Base-by-base conservation (phyloP, 2,888 invertebrate genomes). In the Dynastes maya region DNA sequence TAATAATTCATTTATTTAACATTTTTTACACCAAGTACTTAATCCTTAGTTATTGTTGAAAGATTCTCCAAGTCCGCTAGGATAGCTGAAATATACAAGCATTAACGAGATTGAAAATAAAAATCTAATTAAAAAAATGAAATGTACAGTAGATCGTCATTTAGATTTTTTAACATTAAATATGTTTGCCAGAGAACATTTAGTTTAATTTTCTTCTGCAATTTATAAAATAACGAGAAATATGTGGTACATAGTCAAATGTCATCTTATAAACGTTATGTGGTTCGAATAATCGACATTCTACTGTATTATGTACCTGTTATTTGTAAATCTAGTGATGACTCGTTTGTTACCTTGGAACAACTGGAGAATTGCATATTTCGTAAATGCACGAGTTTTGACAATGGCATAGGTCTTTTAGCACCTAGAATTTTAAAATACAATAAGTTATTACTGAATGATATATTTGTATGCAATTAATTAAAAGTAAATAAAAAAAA, bases 281-380 rank as follows among this genome's bases (percentile, higher is more conserved):
- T 40, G 40, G 9, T 40, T 40, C 8, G 9, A 9, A 45, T 45
- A 45, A 1, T 45, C 45, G 27, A 53, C 29, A 32, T 5, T 32
- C 32, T 32, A 32, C 4, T 32, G 11, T 27, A 37, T 37, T 58
- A 45, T 8, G 22, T 16, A 77, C 77, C 77, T 70, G 77, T 77
- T 61, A 77, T 80, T 79, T 82, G 82, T 58, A 94, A 94, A 84
- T 97, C 95, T 87, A 92, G 96, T 87, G 95, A 96, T 86, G 94
- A 94, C 84, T 91, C 92, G 37, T 86, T 94, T 82, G 91, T 90
- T 78, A 92, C 55, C 78, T 53, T 79, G 29, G 51, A 80, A 72
- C 58, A 81, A 72, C 80, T 80, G 0, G 83, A 82, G 74, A 83
- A 83, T 11, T 83, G 80, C 63, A 83, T 80, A 53, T 81, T 83